These are phyloP conservation scores for Cataglyphis altisquamis DNA, from an alignment of 2,888 invertebrate species.

Conservation along the genomic window DNA sequence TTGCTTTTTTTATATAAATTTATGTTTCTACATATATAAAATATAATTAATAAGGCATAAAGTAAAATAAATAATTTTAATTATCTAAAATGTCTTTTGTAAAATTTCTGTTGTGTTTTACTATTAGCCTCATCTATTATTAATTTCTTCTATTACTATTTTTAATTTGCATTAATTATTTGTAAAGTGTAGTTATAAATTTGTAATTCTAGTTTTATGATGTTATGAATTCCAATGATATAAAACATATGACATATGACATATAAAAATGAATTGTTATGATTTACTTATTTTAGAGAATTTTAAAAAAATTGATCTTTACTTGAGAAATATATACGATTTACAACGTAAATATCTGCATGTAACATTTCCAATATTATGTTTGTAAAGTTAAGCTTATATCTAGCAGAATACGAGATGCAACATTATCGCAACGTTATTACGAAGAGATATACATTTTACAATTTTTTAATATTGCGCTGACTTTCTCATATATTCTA, in stretches of 20 bases:
- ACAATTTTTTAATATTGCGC: slow-evolving; percentile 46
- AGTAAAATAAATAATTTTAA: neutral
- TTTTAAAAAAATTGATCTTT: neutral
- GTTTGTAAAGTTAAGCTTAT: neutral
- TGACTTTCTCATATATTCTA: slow-evolving; percentile 25
- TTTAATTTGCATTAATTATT: neutral
- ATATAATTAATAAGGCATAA: neutral
- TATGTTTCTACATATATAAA: neutral
- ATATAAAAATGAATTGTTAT: neutral
- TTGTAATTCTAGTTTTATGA: neutral
- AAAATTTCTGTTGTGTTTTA: neutral
- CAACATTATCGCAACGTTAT: slow-evolving; percentile 35
- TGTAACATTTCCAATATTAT: slow-evolving; percentile 3
- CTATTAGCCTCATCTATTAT: neutral
- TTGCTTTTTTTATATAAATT: neutral
- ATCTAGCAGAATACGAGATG: slow-evolving; percentile 1
- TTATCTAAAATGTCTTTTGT: neutral
- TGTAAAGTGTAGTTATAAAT: neutral
- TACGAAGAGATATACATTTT: slow-evolving; percentile 28
- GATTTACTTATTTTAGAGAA: neutral
- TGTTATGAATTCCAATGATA: neutral
- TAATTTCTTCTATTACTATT: neutral
- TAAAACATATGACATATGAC: too few relatives aligned
- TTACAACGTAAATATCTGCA: neutral
- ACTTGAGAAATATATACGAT: neutral